Base-by-base conservation (phyloP, 2,888 invertebrate species). In the Drosophila anomalata region DNA sequence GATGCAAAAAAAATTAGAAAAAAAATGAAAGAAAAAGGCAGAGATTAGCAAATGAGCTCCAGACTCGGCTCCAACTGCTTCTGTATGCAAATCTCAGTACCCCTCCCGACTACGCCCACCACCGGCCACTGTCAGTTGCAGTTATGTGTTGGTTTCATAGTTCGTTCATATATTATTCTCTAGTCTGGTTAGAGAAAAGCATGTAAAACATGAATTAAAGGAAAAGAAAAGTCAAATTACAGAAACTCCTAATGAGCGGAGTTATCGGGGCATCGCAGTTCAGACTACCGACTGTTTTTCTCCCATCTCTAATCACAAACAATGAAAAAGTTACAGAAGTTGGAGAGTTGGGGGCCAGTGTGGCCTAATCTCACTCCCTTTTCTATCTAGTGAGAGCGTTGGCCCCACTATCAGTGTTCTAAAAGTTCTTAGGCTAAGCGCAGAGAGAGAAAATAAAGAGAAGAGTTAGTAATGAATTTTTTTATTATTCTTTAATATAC, bases 251-350 rank as follows among this genome's bases (percentile, higher is more conserved):
- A 61, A 63, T 50, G 66, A 65, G 42, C 44, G 44, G 41, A 9
- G 56, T 56, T 68, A 53, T 58, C 68, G 48, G 36, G 5, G 36
- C 22, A 31, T 44, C 44, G 55, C 65, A 67, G 17, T 17, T 67
- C 66, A 14, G 26, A 20, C 12, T 52, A 52, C 33, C 26, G 7
- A 56, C 20, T 44, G 2, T 1, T 22, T 48, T 50, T 26, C 12
- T 54, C 44, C 63, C 62, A 80, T 76, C 85, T 82, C 65, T 77
- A 82, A 85, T 84, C 77, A 69, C 73, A 73, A 73, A 82, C 82
- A 82, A 82, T 84, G 82, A 82, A 84, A 83, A 81, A 77, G 75
- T 77, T 84, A 74, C 79, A 84, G 71, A 73, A 77, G 4, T 22
- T 81, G 79, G 79, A 81, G 81, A 81, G 81, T 77, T 72, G 48